Conservation (phyloP, 2,797 vertebrate species). For the Sibirionetta formosa region DNA sequence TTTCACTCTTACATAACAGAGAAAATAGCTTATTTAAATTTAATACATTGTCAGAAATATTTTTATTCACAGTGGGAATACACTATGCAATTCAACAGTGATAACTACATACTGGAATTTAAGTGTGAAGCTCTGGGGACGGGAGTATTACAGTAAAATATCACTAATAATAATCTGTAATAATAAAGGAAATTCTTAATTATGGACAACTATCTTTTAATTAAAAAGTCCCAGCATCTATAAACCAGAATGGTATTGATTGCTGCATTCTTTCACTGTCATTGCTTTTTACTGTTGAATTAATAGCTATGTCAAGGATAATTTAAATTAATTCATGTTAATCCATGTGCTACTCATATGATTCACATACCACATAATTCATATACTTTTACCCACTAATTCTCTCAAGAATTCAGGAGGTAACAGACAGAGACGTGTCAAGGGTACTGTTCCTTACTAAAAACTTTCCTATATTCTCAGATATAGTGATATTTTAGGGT, state of each 20-base stretch:
- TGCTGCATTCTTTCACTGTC: not conserved
- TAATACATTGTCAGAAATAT: not conserved
- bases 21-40: not conserved
- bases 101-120: not conserved
- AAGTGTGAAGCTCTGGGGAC: not conserved
- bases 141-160: not conserved
- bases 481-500: not conserved
- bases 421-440: not conserved
- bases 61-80: not conserved
- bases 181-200: not conserved
- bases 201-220: not conserved
- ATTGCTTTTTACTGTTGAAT: not conserved
- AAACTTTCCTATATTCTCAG: not conserved
- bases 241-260: not conserved
- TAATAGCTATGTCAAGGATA: not conserved
- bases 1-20: not conserved
- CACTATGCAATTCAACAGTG: not conserved
- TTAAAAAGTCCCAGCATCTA: not conserved
- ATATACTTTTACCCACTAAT: not conserved
- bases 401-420: not conserved
- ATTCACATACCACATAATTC: not conserved
- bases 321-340: not conserved
- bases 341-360: not conserved
- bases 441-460: not conserved
- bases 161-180: not conserved